Base-by-base conservation (phyloP, 2,113 vertebrate species). In the Prinia subflava region DNA sequence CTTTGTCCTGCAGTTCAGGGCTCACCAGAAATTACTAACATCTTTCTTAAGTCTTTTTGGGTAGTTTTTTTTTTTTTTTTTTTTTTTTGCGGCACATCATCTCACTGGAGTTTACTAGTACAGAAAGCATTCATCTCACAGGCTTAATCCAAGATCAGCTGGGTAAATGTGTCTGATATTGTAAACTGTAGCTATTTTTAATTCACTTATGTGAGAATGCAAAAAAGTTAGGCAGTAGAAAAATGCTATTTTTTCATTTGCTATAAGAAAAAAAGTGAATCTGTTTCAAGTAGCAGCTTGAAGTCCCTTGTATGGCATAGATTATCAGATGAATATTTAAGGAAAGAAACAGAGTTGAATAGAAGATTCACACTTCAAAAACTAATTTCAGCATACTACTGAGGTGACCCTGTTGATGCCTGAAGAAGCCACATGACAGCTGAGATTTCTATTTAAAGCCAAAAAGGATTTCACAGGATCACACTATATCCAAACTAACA, bases 111-210 rank as follows among this genome's bases (percentile, higher is more conserved):
- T 78, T 92, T 46, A 87, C 31, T 41, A 59, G 44, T 33, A 93
- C 20, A 81, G 52, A 92, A 69, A 83, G 63, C 89, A 87, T 87
- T 95, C 96, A 95, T 92, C 85, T 94, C 94, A 92, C 84, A 91
- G 79, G 83, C 39, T 97, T 83, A 90, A 96, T 93, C 90, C 92
- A 92, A 70, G 76, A 67, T 88, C 73, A 64, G 57, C 37, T 57
- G 52, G 56, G 47, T 70, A 74, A 81, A 70, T 3, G 12, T 75
- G 47, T 83, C 90, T 31, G n/a, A 81, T 67, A 63, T 4, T 77
- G 67, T 65, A 50, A 95, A 88, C 35, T 70, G 37, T 9, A 91
- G 42, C 74, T 90, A 85, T 78, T 89, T 94, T 89, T 60, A 91
- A 68, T 76, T 91, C 65, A 56, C 37, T 82, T 65, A 35, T 24